Evolutionary conservation across 2,888 invertebrate genomes (phyloP).

Genomic region (Tromatobia lineatoria): DNA sequence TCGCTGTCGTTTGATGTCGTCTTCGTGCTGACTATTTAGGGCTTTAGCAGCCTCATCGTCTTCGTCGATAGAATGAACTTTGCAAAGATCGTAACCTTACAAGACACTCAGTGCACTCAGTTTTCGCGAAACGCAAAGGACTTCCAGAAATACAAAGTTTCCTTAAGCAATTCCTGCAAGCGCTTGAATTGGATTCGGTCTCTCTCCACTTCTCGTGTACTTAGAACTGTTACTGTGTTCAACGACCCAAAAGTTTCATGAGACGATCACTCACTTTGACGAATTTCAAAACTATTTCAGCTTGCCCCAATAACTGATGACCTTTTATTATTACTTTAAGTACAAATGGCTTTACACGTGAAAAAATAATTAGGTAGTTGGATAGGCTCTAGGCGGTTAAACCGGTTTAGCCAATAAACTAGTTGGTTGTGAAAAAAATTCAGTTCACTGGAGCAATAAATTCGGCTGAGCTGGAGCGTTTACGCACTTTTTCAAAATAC

Average conservation of each 20-base stretch:
- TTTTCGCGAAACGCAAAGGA: slow-evolving; percentile 43
- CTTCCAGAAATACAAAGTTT: slow-evolving; percentile 48
- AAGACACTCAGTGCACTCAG: slow-evolving; percentile 34
- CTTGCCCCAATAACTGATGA: background rate
- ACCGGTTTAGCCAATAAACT: no score
- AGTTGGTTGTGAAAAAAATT: no score
- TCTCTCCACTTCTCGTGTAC: slow-evolving; percentile 15
- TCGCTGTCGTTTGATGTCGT: slow-evolving; percentile 54
- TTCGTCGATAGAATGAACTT: slow-evolving; percentile 65
- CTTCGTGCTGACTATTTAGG: slow-evolving; percentile 49
- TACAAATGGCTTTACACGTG: background rate
- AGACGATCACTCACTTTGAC: background rate
- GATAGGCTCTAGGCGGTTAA: no score
- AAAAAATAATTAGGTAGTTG: no score
- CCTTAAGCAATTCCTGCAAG: slow-evolving; percentile 32
- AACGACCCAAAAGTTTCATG: background rate
- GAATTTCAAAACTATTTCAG: background rate
- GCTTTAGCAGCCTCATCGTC: slow-evolving; percentile 49
- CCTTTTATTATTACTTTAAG: background rate
- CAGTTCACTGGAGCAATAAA: no score
- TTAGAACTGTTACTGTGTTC: background rate
- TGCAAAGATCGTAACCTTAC: slow-evolving; percentile 68
- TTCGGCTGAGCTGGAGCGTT: no score
- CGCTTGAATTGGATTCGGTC: slow-evolving; percentile 47
- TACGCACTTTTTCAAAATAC: no score